Evolutionary conservation across 2,797 vertebrate genomes (phyloP).

Genomic region (Darevskia mixta): DNA sequence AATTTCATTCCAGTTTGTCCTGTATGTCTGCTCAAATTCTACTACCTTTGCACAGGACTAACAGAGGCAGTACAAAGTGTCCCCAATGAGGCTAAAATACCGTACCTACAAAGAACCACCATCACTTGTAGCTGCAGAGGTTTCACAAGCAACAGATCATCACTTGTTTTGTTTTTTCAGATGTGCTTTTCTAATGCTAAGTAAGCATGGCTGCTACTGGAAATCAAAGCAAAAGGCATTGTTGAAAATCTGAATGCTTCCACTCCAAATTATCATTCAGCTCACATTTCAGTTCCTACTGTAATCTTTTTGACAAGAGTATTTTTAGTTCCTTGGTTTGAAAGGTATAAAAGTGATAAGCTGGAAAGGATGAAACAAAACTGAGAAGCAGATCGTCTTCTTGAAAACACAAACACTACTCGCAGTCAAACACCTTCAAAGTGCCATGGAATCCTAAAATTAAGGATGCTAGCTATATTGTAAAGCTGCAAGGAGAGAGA

Average conservation of each 20-base stretch:
- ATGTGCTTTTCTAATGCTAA: conserved; percentile 41
- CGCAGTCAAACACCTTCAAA: conserved; percentile 34
- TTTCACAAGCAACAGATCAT: conserved; percentile 19
- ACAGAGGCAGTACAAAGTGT: not conserved
- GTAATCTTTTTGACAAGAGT: conserved; percentile 28
- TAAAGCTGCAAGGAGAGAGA: conserved; percentile 29
- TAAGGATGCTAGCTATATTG: conserved; percentile 29
- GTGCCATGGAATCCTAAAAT: conserved; percentile 34
- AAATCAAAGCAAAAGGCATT: conserved; percentile 47
- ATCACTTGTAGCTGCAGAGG: conserved; percentile 27
- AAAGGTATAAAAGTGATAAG: conserved; percentile 57
- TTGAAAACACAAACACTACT: conserved; percentile 35
- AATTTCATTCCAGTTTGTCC: not conserved
- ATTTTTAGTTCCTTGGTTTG: conserved; percentile 31
- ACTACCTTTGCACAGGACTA: rapidly evolving
- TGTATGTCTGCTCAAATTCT: not conserved
- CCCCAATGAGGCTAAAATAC: not conserved
- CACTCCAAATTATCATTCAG: not conserved
- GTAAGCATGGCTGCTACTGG: not conserved
- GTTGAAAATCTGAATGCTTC: conserved; percentile 27
- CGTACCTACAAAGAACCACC: not conserved
- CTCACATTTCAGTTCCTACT: conserved; percentile 38
- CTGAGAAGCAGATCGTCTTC: conserved; percentile 4
- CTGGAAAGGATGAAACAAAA: conserved; percentile 45
- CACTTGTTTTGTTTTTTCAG: conserved; percentile 49